phyloP scores from a whole-genome alignment of 1,140 invertebrate genomes.

The Bombus picipes region DNA sequence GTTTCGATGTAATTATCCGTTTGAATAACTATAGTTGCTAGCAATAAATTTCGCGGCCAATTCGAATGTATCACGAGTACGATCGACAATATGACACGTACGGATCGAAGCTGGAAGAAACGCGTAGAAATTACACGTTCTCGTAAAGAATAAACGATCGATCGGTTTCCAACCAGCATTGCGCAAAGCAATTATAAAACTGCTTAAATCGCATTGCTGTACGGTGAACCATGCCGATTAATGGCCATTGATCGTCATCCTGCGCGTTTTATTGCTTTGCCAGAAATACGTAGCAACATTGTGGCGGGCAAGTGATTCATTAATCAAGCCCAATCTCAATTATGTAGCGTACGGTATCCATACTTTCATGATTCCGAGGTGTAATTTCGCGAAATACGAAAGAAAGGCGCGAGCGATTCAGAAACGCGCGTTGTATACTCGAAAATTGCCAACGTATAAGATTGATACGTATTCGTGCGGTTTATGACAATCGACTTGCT shows the following conservation, averaged over 20 bases:
- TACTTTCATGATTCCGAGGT: neutral
- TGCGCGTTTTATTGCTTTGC: neutral
- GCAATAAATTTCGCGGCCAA: too few relatives aligned
- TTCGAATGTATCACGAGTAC: too few relatives aligned
- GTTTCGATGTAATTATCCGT: too few relatives aligned
- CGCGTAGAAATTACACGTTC: conserved; percentile 8
- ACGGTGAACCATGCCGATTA: neutral
- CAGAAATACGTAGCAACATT: neutral
- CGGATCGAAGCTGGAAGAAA: neutral
- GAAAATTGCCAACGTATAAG: neutral
- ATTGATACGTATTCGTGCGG: neutral
- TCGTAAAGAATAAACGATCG: neutral
- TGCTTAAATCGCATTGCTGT: neutral
- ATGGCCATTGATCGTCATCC: neutral
- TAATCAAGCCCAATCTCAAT: neutral
- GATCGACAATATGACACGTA: neutral
- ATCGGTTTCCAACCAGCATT: rapidly evolving
- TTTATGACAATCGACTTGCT: neutral
- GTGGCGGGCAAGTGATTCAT: neutral
- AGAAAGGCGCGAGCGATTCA: neutral
- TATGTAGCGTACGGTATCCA: neutral
- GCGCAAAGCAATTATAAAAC: conserved; percentile 1
- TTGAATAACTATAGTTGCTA: neutral
- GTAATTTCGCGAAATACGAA: neutral
- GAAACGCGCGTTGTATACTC: too few relatives aligned